Base-by-base conservation (phyloP, 1,140 invertebrate genomes). In the Mycetomoellerius zeteki region DNA sequence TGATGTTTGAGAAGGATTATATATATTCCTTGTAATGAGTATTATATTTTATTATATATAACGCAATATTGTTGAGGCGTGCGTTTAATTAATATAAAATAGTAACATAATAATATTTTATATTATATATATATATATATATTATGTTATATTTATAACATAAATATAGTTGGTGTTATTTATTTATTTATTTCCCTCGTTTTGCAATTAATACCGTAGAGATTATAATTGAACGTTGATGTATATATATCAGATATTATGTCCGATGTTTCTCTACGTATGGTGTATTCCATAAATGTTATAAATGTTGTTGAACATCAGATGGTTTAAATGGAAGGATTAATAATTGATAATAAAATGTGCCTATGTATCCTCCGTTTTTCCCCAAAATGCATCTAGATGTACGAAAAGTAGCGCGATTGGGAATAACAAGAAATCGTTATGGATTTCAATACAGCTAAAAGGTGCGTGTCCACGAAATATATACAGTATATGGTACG, bases 281-380 rank as follows among this genome's bases (percentile, higher is more conserved):
- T 50, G 58, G 60, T 78, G 27, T 58, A 85, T 76, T 81, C 58
- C 78, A 78, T 89, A 76, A 76, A 89, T 65, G 87, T 90, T 91
- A 64, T 76, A 88, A 88, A 81, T 86, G 75, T 90, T 82, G 89
- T 91, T 91, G 87, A 90, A 27, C 58, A 52, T 90, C 72, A 67
- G 77, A 90, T 80, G 58, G 77, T 90, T 88, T 88, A 50, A 86
- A 65, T 37, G 84, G 78, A 90, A 54, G 30, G 73, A 37, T 88
- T 80, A 54, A 86, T 85, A 86, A 91, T 85, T 85, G 89, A 91
- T 91, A 91, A 91, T 91, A 91, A 91, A 91, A 91, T 80, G 89
- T 91, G 87, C 90, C 90, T 91, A 91, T 47, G 81, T 89, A 85
- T 65, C 75, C 56, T 50, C 75, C 54, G 76, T 90, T 73, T 76